Conservation (phyloP, 2,113 vertebrate genomes). For the Lophius piscatorius region DNA sequence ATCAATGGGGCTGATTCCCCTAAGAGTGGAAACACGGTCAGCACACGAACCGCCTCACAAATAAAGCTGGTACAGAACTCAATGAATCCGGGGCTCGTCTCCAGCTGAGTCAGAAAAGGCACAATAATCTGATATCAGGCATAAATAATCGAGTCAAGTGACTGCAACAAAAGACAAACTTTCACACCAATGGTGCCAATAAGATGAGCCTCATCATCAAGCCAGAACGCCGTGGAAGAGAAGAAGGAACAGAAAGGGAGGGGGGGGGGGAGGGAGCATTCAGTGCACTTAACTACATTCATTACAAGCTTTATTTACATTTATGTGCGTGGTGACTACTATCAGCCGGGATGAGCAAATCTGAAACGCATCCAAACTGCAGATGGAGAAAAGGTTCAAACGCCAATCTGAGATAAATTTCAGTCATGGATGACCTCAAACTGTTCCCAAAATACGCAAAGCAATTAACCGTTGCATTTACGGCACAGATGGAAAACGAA, state of each 20-base stretch:
- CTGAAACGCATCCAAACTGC: slow-evolving; percentile 46
- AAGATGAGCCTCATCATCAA: slow-evolving; percentile 55
- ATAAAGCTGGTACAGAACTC: slow-evolving; percentile 61
- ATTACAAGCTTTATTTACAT: slow-evolving; percentile 76
- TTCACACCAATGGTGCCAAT: slow-evolving; percentile 72
- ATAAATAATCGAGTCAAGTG: slow-evolving; percentile 76
- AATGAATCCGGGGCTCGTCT: slow-evolving; percentile 60
- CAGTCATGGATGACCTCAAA: slow-evolving; percentile 36
- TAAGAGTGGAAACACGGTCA: slow-evolving; percentile 46
- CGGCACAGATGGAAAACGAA: slow-evolving; percentile 35
- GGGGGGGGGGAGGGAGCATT: slow-evolving; percentile 53
- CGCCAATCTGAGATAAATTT: slow-evolving; percentile 34
- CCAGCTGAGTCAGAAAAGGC: slow-evolving; percentile 80
- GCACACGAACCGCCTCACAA: slow-evolving; percentile 55
- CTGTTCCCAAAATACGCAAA: slow-evolving; percentile 27
- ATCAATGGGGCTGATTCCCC: slow-evolving; percentile 39
- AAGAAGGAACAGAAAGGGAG: slow-evolving; percentile 30
- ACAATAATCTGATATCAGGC: slow-evolving; percentile 82
- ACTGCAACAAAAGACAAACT: slow-evolving; percentile 71
- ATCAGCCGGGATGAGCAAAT: slow-evolving; percentile 61
- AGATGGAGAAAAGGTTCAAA: slow-evolving; percentile 44
- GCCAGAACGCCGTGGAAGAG: slow-evolving; percentile 45
- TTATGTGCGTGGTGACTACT: slow-evolving; percentile 70
- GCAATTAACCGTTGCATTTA: slow-evolving; percentile 40
- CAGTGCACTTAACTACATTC: slow-evolving; percentile 86